Base-by-base conservation (phyloP, 1,140 invertebrate species). In the Trachymyrmex septentrionalis region DNA sequence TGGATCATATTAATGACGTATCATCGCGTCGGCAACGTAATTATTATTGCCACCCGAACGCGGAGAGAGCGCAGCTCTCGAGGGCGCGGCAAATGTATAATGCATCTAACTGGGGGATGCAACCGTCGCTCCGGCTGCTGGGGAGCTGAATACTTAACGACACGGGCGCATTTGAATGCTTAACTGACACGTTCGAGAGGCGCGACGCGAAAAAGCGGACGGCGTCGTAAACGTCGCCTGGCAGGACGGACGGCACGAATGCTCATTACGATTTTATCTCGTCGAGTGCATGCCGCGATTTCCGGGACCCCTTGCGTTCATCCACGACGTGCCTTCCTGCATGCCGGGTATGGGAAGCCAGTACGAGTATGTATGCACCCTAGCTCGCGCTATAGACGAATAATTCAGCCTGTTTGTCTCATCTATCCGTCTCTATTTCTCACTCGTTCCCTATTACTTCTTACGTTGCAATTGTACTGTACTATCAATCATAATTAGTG, bases 211-310 rank as follows among this genome's bases (percentile, higher is more conserved):
- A 84, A 84, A 84, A 75, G 69, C 80, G 67, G 19, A 53, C 69
- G 80, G 27, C 71, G 69, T 59, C 66, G 53, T 84, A 84, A 75
- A 84, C 80, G 80, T 84, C 55, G 67, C 34, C 53, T 67, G 38
- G 19, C 80, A 55, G 55, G 16, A 84, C 69, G 53, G 27, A 75
- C 55, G 55, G 66, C 48, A 38, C 63, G 77, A 12, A 59, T 84
- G 69, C 53, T 84, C 80, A 84, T 84, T 84, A 84, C 44, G 69
- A 84, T 84, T 84, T 84, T 84, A 84, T 84, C 38, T 14, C n/a
- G 69, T 24, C 48, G 55, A 73, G 69, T 34, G 80, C 55, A 75
- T 38, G 44, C 69, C 80, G 55, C 80, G 80, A 84, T 84, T 84
- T 84, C 55, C 69, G 55, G 55, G 14, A n/a, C 6, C 75, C 30